Percentiles rank a stretch among this genome's conserved stretches.
Conservation (phyloP, 92 coral and sea anemone species). For the Parazoanthus swiftii region DNA sequence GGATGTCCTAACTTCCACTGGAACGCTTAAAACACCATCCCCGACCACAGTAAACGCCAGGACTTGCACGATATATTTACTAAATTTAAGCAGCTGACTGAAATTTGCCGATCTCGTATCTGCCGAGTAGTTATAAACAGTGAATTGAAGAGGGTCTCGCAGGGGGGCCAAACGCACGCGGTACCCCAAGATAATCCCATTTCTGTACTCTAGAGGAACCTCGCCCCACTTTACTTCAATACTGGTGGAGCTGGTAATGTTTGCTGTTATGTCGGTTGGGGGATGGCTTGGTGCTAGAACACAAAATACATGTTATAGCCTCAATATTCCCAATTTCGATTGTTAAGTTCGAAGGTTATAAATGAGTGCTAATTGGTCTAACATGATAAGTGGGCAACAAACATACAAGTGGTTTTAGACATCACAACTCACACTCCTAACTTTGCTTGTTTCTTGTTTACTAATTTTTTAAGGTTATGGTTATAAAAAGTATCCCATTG, state of each 20-base stretch:
- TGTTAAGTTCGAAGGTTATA: no score
- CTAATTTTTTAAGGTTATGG: no score
- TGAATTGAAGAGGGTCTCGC: background rate
- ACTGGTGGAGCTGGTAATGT: background rate
- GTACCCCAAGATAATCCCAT: background rate
- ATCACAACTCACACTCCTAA: no score
- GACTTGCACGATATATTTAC: constrained; percentile 64
- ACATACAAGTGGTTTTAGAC: no score
- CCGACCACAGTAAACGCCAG: constrained; percentile 69
- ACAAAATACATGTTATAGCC: no score
- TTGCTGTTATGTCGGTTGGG: background rate
- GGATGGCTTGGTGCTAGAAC: background rate
- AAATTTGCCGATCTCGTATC: background rate
- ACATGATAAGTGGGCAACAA: no score
- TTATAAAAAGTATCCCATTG: no score
- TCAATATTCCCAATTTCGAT: no score
- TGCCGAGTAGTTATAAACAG: background rate
- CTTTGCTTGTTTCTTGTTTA: no score
- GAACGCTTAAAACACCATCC: constrained; percentile 48
- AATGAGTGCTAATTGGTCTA: no score
- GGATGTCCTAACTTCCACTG: constrained; percentile 56
- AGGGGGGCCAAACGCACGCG: background rate
- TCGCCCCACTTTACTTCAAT: background rate
- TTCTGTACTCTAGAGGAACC: background rate
- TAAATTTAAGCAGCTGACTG: constrained; percentile 54